These are phyloP conservation scores for Sceloporus tristichus DNA, from an alignment of 2,113 vertebrate species.

Conservation along the genomic window DNA sequence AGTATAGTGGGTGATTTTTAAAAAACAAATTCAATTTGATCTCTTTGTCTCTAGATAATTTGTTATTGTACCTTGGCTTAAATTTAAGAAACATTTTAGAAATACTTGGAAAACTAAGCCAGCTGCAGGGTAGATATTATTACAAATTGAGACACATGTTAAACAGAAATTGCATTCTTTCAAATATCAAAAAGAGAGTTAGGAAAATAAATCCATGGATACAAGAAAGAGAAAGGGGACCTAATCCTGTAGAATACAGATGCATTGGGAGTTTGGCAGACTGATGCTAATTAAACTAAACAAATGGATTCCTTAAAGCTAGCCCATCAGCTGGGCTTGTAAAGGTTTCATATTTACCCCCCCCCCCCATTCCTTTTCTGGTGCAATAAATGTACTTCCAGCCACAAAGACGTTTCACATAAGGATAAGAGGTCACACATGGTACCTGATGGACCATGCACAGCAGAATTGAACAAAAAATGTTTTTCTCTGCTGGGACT, in stretches of 20 bases:
- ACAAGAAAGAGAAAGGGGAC: conserved; percentile 54
- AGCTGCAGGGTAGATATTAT: conserved; percentile 76
- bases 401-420: conserved; percentile 10
- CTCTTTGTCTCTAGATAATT: conserved; percentile 72
- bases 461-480: conserved; percentile 35
- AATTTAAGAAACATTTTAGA: conserved; percentile 76
- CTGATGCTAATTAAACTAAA: conserved; percentile 56
- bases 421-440: conserved; percentile 43
- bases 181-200: conserved; percentile 71
- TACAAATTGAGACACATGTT: conserved; percentile 80
- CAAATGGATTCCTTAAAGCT: conserved; percentile 54
- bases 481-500: conserved; percentile 2
- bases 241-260: conserved; percentile 33
- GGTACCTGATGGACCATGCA: conserved; percentile 39
- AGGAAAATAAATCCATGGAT: conserved; percentile 69
- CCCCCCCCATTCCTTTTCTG: conserved; percentile 34
- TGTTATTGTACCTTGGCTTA: conserved; percentile 74
- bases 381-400: conserved; percentile 31
- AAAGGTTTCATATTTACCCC: conserved; percentile 56
- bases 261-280: conserved; percentile 9
- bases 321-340: conserved; percentile 44
- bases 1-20: neutral
- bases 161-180: conserved; percentile 75
- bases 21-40: conserved; percentile 62
- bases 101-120: conserved; percentile 77